These are phyloP conservation scores for Bufo bufo DNA, from an alignment of 2,113 vertebrate species.

Conservation along the genomic window DNA sequence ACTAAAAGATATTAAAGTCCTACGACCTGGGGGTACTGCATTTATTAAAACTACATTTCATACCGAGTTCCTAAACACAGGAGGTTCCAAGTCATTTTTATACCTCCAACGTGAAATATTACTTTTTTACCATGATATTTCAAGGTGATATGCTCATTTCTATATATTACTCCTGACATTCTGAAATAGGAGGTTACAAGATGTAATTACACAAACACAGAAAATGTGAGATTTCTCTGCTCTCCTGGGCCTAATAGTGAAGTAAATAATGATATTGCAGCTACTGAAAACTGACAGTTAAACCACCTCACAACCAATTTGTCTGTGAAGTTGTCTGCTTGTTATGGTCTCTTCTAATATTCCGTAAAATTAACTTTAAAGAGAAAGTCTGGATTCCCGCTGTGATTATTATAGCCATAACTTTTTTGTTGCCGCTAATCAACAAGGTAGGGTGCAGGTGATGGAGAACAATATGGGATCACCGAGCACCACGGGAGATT, in stretches of 20 bases:
- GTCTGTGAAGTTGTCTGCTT: background rate
- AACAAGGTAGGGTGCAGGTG: too few relatives aligned
- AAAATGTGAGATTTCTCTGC: background rate
- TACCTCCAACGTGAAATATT: constrained; percentile 16
- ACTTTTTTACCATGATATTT: constrained; percentile 4
- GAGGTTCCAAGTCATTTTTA: constrained; percentile 29
- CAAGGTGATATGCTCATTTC: background rate
- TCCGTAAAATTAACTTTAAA: background rate
- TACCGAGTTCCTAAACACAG: constrained; percentile 3
- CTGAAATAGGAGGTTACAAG: constrained; percentile 26
- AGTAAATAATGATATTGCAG: background rate
- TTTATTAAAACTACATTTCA: constrained; percentile 53
- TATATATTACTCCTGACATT: constrained; percentile 23
- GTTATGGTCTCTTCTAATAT: background rate
- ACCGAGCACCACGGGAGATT: too few relatives aligned
- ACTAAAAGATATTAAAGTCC: constrained; percentile 46
- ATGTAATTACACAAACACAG: constrained; percentile 15
- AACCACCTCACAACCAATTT: background rate
- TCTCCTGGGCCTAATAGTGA: constrained; percentile 17
- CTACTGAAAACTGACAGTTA: background rate
- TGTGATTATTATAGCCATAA: background rate
- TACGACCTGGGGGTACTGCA: background rate
- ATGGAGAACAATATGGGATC: too few relatives aligned
- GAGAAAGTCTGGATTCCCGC: background rate
- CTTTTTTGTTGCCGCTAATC: background rate